These are phyloP conservation scores for Papilio protenor DNA, from an alignment of 2,888 invertebrate genomes.

Conservation along the genomic window DNA sequence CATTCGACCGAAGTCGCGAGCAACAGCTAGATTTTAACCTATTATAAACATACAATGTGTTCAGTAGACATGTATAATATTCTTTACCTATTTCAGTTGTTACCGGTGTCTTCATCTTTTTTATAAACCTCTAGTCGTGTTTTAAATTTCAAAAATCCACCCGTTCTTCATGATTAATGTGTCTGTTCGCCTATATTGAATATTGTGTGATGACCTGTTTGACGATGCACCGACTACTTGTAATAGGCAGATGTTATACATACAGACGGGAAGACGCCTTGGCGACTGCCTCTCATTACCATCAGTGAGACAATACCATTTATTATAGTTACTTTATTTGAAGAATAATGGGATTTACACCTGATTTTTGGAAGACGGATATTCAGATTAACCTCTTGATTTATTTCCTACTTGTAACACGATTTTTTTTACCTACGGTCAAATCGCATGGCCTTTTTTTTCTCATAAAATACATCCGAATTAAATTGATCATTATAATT, in stretches of 20 bases:
- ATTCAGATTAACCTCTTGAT: conserved; percentile 32
- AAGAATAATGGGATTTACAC: conserved; percentile 38
- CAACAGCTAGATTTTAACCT: no score
- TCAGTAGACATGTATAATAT: background rate
- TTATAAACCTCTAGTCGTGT: conserved; percentile 53
- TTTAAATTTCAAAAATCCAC: conserved; percentile 60
- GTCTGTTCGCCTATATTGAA: conserved; percentile 63
- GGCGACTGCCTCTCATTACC: conserved; percentile 58
- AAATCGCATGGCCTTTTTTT: background rate
- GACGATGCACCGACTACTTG: conserved; percentile 72
- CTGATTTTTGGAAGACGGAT: conserved; percentile 35
- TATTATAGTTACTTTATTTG: conserved; percentile 30
- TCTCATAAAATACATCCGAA: background rate
- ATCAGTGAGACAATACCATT: conserved; percentile 16
- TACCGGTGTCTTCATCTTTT: conserved; percentile 38
- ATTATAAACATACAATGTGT: no score
- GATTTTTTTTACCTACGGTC: conserved; percentile 1
- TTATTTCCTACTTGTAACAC: conserved; percentile 16
- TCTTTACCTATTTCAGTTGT: background rate
- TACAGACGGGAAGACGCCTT: conserved; percentile 59
- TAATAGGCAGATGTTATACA: conserved; percentile 75
- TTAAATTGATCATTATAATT: no score
- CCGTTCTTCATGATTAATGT: conserved; percentile 68
- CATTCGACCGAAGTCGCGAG: no score
- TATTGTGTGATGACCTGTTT: conserved; percentile 74